Percentiles rank a stretch among this genome's conserved stretches.
phyloP scores from a whole-genome alignment of 1,140 invertebrate genomes.

The Steinernema feltiae region DNA sequence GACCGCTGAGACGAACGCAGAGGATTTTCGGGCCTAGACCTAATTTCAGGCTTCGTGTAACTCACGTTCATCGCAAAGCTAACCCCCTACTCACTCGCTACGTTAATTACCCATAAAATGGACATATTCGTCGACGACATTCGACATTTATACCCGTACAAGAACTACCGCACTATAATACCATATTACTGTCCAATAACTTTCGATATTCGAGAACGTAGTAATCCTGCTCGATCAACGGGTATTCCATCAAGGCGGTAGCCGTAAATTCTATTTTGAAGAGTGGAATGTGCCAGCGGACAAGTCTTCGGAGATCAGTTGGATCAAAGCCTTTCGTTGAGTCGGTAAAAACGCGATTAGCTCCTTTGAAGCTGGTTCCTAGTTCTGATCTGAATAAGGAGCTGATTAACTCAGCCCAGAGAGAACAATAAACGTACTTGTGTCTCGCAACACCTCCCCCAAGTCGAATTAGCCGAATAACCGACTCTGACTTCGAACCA shows the following conservation, averaged over 20 bases:
- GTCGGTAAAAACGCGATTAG: background rate
- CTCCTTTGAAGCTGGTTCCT: background rate
- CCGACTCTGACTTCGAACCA: background rate
- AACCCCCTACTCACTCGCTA: too few species aligned
- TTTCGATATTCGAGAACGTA: background rate
- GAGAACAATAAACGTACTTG: background rate
- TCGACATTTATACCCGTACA: too few species aligned
- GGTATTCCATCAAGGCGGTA: background rate
- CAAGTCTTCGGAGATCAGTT: background rate
- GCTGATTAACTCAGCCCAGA: background rate
- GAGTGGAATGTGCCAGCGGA: background rate
- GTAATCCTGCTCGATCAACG: background rate
- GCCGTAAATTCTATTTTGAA: background rate
- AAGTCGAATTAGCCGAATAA: background rate
- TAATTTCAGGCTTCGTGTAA: too few species aligned
- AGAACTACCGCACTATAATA: too few species aligned
- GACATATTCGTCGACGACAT: too few species aligned
- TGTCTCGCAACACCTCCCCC: background rate
- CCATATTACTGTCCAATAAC: background rate
- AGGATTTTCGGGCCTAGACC: too few species aligned
- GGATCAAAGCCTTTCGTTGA: background rate
- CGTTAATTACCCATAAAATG: too few species aligned
- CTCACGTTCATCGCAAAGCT: too few species aligned
- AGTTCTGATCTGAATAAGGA: background rate
- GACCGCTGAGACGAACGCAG: too few species aligned